These are phyloP conservation scores for Ambastaia sidthimunki DNA, from an alignment of 2,797 vertebrate genomes.

Conservation along the genomic window DNA sequence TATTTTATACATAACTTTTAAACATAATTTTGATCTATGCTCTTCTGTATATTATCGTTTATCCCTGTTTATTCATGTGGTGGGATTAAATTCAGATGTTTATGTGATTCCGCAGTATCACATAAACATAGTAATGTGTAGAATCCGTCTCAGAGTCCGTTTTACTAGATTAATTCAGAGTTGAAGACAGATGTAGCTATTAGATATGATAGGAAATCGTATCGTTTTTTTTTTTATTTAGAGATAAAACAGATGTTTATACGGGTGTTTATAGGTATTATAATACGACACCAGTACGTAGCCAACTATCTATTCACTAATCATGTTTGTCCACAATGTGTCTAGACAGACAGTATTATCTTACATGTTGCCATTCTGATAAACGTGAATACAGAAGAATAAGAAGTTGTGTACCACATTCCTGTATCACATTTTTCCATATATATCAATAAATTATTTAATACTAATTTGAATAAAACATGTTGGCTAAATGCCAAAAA, in stretches of 20 bases:
- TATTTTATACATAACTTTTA: no score
- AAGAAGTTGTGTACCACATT: not conserved
- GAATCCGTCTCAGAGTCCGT: not conserved
- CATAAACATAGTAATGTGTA: not conserved
- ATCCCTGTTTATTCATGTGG: not conserved
- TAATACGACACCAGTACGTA: not conserved
- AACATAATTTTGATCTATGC: not conserved
- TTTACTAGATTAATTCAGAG: not conserved
- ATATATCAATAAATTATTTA: not conserved
- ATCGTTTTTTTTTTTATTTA: not conserved
- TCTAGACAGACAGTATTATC: not conserved
- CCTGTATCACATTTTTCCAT: not conserved
- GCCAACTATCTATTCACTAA: not conserved
- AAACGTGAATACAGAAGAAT: not conserved
- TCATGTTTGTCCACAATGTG: not conserved
- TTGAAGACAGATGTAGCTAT: not conserved
- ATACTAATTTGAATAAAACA: not conserved
- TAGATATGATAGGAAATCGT: no score
- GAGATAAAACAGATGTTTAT: not conserved
- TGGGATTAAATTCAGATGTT: not conserved
- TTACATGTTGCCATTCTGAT: not conserved
- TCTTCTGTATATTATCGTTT: not conserved
- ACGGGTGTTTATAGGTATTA: not conserved
- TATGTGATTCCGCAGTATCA: not conserved
- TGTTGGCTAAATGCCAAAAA: not conserved